Evolutionary conservation across 2,797 vertebrate genomes (phyloP).

Genomic region (Halcyon badia): DNA sequence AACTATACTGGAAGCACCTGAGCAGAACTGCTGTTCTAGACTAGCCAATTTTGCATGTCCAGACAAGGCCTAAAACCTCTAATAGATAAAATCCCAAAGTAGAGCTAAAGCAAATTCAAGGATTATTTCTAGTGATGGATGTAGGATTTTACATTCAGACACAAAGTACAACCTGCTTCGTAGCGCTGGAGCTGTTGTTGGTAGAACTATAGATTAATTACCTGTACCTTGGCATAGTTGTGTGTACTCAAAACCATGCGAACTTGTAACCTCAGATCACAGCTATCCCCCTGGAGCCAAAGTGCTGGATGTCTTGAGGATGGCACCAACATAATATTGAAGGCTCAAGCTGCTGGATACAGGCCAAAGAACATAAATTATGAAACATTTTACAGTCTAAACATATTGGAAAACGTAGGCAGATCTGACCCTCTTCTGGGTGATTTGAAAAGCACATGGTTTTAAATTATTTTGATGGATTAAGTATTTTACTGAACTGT

Average conservation of each 20-base stretch:
- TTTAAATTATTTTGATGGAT: conserved; percentile 72
- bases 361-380: conserved; percentile 70
- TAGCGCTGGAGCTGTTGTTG: neutral
- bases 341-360: conserved; percentile 41
- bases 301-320: conserved; percentile 32
- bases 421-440: conserved; percentile 30
- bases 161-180: neutral
- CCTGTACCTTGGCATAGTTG: neutral
- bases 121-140: neutral
- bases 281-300: conserved; percentile 25
- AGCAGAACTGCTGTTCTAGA: neutral
- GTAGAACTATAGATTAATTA: neutral
- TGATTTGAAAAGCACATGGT: conserved; percentile 72
- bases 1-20: neutral
- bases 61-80: neutral
- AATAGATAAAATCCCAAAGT: neutral
- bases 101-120: neutral
- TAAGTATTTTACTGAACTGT: conserved; percentile 72
- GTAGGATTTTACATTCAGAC: neutral
- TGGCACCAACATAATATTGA: conserved; percentile 49
- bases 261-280: conserved; percentile 1
- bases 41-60: neutral
- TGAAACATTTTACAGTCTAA: conserved; percentile 42
- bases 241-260: neutral
- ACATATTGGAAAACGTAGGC: conserved; percentile 57